Conservation (phyloP, 2,888 invertebrate genomes). For the Pterostichus madidus region DNA sequence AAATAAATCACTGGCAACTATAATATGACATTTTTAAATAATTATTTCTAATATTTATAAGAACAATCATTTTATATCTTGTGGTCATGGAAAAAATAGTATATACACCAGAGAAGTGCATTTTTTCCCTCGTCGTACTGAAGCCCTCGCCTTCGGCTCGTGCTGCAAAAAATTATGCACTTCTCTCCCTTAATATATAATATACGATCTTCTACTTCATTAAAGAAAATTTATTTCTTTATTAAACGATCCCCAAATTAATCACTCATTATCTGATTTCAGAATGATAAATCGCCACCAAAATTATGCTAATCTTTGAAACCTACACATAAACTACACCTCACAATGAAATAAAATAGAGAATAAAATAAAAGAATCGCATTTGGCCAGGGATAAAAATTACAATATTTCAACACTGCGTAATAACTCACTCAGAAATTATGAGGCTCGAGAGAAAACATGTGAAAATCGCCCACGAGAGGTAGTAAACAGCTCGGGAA, state of each 20-base stretch:
- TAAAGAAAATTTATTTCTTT: too few relatives aligned
- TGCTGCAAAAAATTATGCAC: too few relatives aligned
- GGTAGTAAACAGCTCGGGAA: slow-evolving; percentile 19
- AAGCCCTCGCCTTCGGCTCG: too few relatives aligned
- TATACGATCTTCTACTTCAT: too few relatives aligned
- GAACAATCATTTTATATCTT: too few relatives aligned
- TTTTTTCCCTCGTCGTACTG: too few relatives aligned
- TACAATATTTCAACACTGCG: slow-evolving; percentile 45
- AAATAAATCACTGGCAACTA: too few relatives aligned
- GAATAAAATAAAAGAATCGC: slow-evolving; percentile 15
- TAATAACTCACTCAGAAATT: slow-evolving; percentile 44
- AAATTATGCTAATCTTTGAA: slow-evolving; percentile 5
- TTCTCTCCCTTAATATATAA: too few relatives aligned
- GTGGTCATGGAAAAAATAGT: too few relatives aligned
- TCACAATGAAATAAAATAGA: slow-evolving; percentile 1
- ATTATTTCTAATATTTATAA: too few relatives aligned
- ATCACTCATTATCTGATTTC: not conserved
- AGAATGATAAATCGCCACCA: not conserved
- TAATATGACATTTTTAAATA: too few relatives aligned
- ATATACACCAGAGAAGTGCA: too few relatives aligned
- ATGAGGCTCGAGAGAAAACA: slow-evolving; percentile 44
- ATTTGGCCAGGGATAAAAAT: slow-evolving; percentile 27
- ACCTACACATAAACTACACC: slow-evolving; percentile 9
- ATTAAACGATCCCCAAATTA: not conserved
- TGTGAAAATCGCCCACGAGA: slow-evolving; percentile 45